Percentiles rank a stretch among this genome's conserved stretches.
Evolutionary conservation across 2,888 invertebrate species (phyloP).

Genomic region (Ophion costatus): DNA sequence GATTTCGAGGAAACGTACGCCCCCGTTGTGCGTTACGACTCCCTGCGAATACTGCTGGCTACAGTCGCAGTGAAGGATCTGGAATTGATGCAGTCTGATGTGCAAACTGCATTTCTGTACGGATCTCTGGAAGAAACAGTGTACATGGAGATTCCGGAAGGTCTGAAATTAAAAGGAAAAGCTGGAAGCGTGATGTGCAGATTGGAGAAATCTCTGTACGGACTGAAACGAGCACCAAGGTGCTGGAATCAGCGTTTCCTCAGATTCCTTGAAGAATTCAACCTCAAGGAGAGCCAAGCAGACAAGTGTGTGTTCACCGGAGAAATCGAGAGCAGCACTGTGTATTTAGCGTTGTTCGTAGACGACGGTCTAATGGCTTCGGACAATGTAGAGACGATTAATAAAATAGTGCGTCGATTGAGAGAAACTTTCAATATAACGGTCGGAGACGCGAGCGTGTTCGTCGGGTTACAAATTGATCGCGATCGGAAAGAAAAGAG

Average conservation of each 20-base stretch:
- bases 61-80: slow-evolving; percentile 14
- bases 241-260: slow-evolving; percentile 27
- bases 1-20: slow-evolving; percentile 46
- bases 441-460: slow-evolving; percentile 21
- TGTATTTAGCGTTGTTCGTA: slow-evolving; percentile 44
- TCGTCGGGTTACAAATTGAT: slow-evolving; percentile 34
- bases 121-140: slow-evolving; percentile 40
- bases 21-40: slow-evolving; percentile 44
- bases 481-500: slow-evolving; percentile 10
- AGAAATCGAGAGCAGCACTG: neutral
- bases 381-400: neutral
- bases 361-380: slow-evolving; percentile 40
- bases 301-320: slow-evolving; percentile 38
- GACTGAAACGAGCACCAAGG: too few relatives aligned
- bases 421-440: slow-evolving; percentile 22
- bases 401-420: neutral
- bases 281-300: slow-evolving; percentile 12
- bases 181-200: neutral
- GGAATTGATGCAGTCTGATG: slow-evolving; percentile 7
- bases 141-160: slow-evolving; percentile 41
- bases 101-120: slow-evolving; percentile 40
- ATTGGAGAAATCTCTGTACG: slow-evolving; percentile 25
- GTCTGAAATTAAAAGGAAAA: neutral
- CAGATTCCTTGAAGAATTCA: slow-evolving; percentile 13
- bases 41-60: slow-evolving; percentile 3